Evolutionary conservation across 2,888 invertebrate species (phyloP), one percentile per base, ranked within the genome.

Genomic region (Tenthredo livida): DNA sequence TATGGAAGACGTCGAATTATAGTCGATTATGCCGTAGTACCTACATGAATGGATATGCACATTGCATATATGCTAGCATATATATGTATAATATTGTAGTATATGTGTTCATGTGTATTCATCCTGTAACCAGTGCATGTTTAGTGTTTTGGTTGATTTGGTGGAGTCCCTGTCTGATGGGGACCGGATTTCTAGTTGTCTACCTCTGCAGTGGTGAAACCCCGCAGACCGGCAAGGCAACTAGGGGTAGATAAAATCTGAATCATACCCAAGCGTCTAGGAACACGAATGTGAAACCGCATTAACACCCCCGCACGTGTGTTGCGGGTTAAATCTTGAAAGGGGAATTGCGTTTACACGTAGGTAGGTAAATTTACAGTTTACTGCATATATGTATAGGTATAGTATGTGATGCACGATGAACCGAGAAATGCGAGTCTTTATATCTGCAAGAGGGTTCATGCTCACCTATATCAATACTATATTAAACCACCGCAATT

Each of bases 211-310:
- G 61, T 78, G 17, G 37, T 50, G 4, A 10, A 25, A 33, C 10
- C 29, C n/a, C 50, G n/a, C 33, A 25, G 54, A 54, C 54, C 33
- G 29, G 4, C 15, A 33, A 10, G 54, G 54, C 37, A n/a, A n/a
- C 80, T 65, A 70, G 83, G 83, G 83, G 70, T 83, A 83, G 83
- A 83, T 83, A 83, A 83, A 83, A 83, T 83, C 83, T 80, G 67
- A 67, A 83, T 67, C 67, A 70, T 67, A 50, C 25, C 65, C n/a
- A 67, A 70, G 43, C 67, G 65, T 9, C 37, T 47, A 83, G 67
- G 25, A 80, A 61, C 80, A 80, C 80, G 80, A 58, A 61, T 40
- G 65, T 50, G 65, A 47, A 83, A 70, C 50, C 83, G 70, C 50
- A 83, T 83, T 83, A 83, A 70, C 47, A 43, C 83, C 61, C 58